Evolutionary conservation across 2,888 invertebrate genomes (phyloP).

Genomic region (Cephus nigrinus): DNA sequence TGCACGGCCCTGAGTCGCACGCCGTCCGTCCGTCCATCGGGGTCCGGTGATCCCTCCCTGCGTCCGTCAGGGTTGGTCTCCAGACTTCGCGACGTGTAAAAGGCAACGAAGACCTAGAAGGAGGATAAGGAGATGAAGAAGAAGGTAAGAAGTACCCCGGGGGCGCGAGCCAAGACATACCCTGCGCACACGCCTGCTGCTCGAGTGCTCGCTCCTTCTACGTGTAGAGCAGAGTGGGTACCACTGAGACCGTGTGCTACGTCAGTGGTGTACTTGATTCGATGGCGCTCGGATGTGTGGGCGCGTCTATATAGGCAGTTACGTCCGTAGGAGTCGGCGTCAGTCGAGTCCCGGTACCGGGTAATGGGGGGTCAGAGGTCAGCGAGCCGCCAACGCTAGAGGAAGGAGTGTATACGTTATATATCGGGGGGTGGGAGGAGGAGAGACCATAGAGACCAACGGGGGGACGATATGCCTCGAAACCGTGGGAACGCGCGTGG

Average conservation of each 20-base stretch:
- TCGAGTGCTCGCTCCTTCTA: neutral
- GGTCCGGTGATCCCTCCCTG: neutral
- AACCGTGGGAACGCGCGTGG: conserved; percentile 65
- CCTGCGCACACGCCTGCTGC: conserved; percentile 3
- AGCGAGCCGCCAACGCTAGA: conserved; percentile 62
- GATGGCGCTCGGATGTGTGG: conserved; percentile 6
- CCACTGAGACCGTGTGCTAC: neutral
- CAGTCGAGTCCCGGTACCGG: conserved; percentile 60
- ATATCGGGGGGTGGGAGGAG: conserved; percentile 28
- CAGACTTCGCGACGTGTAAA: neutral
- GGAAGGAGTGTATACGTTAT: conserved; percentile 47
- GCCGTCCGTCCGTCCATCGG: conserved; percentile 22
- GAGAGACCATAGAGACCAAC: conserved; percentile 16
- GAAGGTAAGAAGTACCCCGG: conserved; percentile 27
- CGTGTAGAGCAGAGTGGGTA: neutral
- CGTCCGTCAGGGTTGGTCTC: conserved; percentile 4
- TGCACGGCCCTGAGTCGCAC: conserved; percentile 24
- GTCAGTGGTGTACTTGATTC: neutral
- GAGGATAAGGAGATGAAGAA: conserved; percentile 20
- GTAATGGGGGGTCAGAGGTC: conserved; percentile 65
- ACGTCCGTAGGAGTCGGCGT: conserved; percentile 53
- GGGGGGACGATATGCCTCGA: conserved; percentile 60
- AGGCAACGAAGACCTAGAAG: conserved; percentile 7
- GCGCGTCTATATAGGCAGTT: conserved; percentile 14
- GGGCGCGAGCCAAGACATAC: conserved; percentile 26